Conservation (phyloP, 92 coral and sea anemone genomes). For the Meandrina meandrites region DNA sequence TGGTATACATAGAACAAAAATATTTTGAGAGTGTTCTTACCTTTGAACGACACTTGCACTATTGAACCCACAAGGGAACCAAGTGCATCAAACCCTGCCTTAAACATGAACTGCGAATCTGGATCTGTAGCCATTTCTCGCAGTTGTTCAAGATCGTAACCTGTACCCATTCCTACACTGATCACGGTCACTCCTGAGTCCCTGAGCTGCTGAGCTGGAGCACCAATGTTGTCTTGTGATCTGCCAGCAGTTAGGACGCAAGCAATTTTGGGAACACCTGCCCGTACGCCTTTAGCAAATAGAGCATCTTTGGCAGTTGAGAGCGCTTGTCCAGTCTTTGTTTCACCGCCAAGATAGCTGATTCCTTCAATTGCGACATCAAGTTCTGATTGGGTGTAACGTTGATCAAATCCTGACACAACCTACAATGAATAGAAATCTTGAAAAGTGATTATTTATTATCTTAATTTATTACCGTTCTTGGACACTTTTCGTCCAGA, state of each 20-base stretch:
- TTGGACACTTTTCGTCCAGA: too few species aligned
- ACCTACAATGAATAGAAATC: conserved; percentile 5
- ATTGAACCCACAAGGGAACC: conserved; percentile 44
- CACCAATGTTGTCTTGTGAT: conserved; percentile 68
- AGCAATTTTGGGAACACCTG: conserved; percentile 62
- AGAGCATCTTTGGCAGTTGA: conserved; percentile 58
- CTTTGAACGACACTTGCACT: conserved; percentile 64
- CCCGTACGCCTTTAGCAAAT: conserved; percentile 58
- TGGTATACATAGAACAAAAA: too few species aligned
- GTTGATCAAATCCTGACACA: conserved; percentile 38
- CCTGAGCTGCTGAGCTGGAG: conserved; percentile 77
- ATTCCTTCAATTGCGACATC: conserved; percentile 33
- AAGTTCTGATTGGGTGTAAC: conserved; percentile 25
- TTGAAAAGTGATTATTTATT: too few species aligned
- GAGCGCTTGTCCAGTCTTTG: conserved; percentile 72
- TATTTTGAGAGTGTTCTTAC: conserved; percentile 46
- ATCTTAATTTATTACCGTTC: too few species aligned
- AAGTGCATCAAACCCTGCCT: conserved; percentile 63
- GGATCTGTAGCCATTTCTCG: conserved; percentile 87
- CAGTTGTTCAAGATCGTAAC: conserved; percentile 49
- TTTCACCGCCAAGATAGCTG: conserved; percentile 64
- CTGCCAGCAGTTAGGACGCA: conserved; percentile 75
- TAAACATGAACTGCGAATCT: conserved; percentile 69
- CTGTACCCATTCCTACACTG: conserved; percentile 70
- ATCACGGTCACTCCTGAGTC: conserved; percentile 76